Evolutionary conservation across 2,888 invertebrate species (phyloP).

Genomic region (Tetragnatha montana): DNA sequence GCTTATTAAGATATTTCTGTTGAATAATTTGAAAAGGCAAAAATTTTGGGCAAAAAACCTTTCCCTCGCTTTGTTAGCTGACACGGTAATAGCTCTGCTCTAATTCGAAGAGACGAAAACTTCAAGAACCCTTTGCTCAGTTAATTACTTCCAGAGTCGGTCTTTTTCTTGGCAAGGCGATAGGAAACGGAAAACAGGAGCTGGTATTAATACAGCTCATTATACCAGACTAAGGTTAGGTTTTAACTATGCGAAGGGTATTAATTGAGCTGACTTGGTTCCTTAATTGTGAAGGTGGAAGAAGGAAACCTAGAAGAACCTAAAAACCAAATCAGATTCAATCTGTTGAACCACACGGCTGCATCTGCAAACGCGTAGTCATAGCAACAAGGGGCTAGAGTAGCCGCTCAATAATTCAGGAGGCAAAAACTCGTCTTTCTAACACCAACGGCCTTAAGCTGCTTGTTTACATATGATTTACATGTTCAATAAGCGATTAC

Average conservation of each 20-base stretch:
- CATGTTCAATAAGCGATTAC: constrained; percentile 54
- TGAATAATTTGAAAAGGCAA: too few species aligned
- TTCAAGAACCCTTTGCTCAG: too few species aligned
- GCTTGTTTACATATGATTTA: constrained; percentile 59
- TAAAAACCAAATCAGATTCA: constrained; percentile 45
- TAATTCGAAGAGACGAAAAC: too few species aligned
- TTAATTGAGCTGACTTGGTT: constrained; percentile 43
- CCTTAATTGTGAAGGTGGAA: constrained; percentile 14
- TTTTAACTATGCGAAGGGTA: constrained; percentile 20
- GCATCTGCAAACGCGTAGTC: constrained; percentile 27
- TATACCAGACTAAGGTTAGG: constrained; percentile 27
- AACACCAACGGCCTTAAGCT: constrained; percentile 48
- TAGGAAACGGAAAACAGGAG: constrained; percentile 29
- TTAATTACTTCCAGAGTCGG: too few species aligned
- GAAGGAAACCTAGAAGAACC: neutral
- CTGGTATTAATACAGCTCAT: constrained; percentile 47
- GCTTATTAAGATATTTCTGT: too few species aligned
- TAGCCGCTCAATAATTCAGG: constrained; percentile 54
- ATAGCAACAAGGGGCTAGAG: constrained; percentile 41
- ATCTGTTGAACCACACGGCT: constrained; percentile 24
- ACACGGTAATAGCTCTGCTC: too few species aligned
- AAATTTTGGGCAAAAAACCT: too few species aligned
- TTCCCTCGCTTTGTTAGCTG: too few species aligned
- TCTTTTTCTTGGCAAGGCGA: neutral
- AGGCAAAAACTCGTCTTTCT: constrained; percentile 46